Conservation (phyloP, 2,888 invertebrate species). For the Hylaea fasciaria region DNA sequence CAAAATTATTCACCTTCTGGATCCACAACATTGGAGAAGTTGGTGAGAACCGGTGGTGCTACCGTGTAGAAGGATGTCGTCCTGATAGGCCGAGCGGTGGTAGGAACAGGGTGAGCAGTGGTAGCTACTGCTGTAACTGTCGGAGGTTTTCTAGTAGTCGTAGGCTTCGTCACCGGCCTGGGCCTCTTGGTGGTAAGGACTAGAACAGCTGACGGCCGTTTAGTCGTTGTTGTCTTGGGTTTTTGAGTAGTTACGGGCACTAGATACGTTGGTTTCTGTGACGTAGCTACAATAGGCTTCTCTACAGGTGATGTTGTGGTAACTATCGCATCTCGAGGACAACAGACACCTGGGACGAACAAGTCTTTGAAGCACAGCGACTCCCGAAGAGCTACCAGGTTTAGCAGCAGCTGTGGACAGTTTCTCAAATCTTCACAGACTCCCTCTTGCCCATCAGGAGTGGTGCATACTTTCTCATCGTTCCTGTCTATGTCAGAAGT, state of each 20-base stretch:
- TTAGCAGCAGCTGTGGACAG: conserved; percentile 93
- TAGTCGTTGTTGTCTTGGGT: conserved; percentile 58
- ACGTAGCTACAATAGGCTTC: conserved; percentile 66
- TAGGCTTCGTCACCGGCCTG: conserved; percentile 47
- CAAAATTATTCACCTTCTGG: conserved; percentile 72
- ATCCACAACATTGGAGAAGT: conserved; percentile 84
- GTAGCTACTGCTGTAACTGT: conserved; percentile 54
- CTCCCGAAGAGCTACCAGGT: conserved; percentile 92
- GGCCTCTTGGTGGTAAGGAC: conserved; percentile 66
- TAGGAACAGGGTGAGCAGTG: conserved; percentile 53
- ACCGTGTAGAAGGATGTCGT: conserved; percentile 81
- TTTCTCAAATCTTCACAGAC: conserved; percentile 95
- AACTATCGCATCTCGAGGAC: conserved; percentile 86
- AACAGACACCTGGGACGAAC: conserved; percentile 96
- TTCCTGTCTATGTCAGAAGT: conserved; percentile 74
- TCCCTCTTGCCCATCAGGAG: conserved; percentile 92
- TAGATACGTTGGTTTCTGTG: conserved; percentile 74
- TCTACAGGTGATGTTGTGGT: conserved; percentile 61
- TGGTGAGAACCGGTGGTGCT: conserved; percentile 62
- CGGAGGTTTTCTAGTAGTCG: conserved; percentile 56
- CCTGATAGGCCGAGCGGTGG: conserved; percentile 59
- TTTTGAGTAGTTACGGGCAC: conserved; percentile 73
- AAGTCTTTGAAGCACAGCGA: conserved; percentile 96
- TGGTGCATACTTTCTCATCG: conserved; percentile 89
- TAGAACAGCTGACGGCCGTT: conserved; percentile 61